Evolutionary conservation across 1,140 invertebrate genomes (phyloP).

Genomic region (Drosophila carrolli): DNA sequence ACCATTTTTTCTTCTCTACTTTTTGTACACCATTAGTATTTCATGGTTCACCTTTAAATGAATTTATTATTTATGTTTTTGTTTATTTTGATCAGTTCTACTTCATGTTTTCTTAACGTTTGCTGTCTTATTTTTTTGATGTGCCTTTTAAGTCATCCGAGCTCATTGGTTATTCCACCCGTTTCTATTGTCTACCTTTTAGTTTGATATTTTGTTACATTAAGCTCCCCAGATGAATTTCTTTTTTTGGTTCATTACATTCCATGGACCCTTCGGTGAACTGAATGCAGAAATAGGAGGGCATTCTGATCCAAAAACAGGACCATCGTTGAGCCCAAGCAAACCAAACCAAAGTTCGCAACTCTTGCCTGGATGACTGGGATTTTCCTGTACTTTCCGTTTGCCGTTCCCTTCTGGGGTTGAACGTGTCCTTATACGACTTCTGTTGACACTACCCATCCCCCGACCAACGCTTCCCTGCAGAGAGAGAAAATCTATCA

Average conservation of each 20-base stretch:
- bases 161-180: not conserved
- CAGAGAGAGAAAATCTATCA: constrained; percentile 1
- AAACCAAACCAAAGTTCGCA: constrained; percentile 15
- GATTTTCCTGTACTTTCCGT: constrained; percentile 15
- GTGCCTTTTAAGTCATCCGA: not conserved
- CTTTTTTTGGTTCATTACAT: constrained; percentile 14
- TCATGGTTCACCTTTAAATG: too few species aligned
- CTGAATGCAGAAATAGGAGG: not conserved
- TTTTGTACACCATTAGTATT: too few species aligned
- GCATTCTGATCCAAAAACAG: not conserved
- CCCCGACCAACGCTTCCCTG: not conserved
- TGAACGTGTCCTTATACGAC: constrained; percentile 67
- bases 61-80: not conserved
- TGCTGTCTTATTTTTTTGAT: too few species aligned
- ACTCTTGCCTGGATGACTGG: constrained; percentile 17
- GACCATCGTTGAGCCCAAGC: not conserved
- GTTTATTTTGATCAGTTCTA: not conserved
- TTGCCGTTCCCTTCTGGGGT: constrained; percentile 24
- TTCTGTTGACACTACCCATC: constrained; percentile 54
- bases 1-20: too few species aligned
- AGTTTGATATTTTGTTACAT: not conserved
- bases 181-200: not conserved
- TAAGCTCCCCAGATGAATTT: constrained; percentile 4
- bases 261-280: not conserved
- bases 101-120: too few species aligned